These are phyloP conservation scores for Steatocranus sp. DNA, from an alignment of 2,797 vertebrate species.

Conservation along the genomic window DNA sequence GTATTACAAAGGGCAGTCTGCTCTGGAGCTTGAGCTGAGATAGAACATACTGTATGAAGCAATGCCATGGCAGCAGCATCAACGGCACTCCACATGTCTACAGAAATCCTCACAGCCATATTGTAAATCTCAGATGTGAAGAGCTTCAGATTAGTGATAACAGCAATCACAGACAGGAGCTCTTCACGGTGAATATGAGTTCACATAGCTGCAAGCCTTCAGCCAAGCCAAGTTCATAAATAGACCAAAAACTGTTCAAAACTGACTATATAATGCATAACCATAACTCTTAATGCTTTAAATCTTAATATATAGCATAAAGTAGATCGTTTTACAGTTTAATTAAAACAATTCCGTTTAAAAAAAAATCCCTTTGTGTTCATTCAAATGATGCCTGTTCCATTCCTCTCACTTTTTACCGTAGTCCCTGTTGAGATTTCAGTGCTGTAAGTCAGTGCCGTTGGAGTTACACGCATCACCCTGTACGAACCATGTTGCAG, in stretches of 20 bases:
- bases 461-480: neutral
- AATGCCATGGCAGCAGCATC: conserved; percentile 7
- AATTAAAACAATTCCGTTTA: neutral
- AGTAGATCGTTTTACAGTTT: neutral
- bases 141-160: conserved; percentile 45
- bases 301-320: neutral
- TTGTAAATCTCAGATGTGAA: conserved; percentile 51
- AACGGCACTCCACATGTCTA: conserved; percentile 28
- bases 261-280: neutral
- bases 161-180: neutral
- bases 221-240: neutral
- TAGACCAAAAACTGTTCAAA: neutral
- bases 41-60: neutral
- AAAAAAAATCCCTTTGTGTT: neutral
- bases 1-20: conserved; percentile 40
- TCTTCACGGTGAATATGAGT: neutral
- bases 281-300: neutral
- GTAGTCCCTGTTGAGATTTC: conserved; percentile 6
- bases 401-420: neutral
- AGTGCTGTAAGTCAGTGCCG: neutral
- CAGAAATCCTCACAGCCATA: conserved; percentile 42
- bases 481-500: neutral
- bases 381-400: conserved; percentile 16
- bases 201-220: neutral
- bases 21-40: conserved; percentile 21